phyloP scores from a whole-genome alignment of 2,797 vertebrate genomes.

The Zenarchopterus dispar region DNA sequence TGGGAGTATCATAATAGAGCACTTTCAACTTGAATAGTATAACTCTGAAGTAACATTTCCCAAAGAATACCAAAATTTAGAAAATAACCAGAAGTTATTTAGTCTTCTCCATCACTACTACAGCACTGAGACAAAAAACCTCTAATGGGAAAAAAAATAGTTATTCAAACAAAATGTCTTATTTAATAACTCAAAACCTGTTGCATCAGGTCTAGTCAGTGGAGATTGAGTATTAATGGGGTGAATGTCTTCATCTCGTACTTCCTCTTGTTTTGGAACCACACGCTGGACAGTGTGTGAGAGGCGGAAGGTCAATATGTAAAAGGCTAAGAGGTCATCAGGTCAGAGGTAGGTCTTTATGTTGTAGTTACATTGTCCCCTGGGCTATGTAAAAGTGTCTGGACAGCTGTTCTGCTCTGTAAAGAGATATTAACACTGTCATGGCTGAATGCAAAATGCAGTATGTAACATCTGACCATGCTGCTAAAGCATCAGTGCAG shows the following conservation, averaged over 20 bases:
- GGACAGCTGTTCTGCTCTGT: conserved; percentile 68
- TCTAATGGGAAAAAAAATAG: no score
- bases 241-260: conserved; percentile 4
- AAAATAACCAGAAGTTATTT: no score
- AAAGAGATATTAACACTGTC: conserved; percentile 61
- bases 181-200: no score
- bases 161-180: no score
- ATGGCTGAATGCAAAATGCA: conserved; percentile 43
- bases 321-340: conserved; percentile 54
- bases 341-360: conserved; percentile 66
- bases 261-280: conserved; percentile 23
- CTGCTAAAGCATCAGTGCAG: conserved; percentile 1
- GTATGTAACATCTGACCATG: conserved; percentile 19
- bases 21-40: no score
- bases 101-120: no score
- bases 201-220: neutral
- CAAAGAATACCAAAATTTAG: no score
- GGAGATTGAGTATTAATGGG: neutral
- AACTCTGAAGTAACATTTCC: no score
- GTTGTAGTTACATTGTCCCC: conserved; percentile 65
- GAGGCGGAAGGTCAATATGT: conserved; percentile 65
- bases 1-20: no score
- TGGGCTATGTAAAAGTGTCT: conserved; percentile 60
- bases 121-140: no score
- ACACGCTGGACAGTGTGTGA: conserved; percentile 41